Evolutionary conservation across 2,888 invertebrate genomes (phyloP), one percentile per base, ranked within the genome.

Genomic region (Ochropleura plecta): DNA sequence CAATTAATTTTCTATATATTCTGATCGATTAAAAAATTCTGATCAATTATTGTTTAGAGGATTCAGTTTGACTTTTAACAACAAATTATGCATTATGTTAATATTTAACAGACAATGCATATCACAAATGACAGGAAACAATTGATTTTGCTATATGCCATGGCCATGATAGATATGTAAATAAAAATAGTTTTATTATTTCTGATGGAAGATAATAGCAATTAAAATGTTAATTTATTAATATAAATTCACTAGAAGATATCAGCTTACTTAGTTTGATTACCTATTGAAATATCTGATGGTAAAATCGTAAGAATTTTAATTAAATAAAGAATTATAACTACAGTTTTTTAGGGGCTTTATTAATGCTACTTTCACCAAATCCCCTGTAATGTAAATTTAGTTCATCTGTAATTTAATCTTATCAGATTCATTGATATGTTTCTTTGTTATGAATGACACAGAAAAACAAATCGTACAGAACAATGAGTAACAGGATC

Each of bases 401-500:
- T 46, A 9, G n/a, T 66, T 1, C 55, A 72, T 71, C 71, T 69
- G 76, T 76, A 74, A 64, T 40, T 14, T 44, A 70, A 72, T 70
- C 7, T 51, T 72, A 55, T 63, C 30, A 65, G 72, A 78, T 68
- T 66, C 10, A 8, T 60, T 71, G 12, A 69, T 30, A n/a, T 12
- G 42, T 63, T 75, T 57, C 76, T 83, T 88, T 87, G 86, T 86
- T 83, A 69, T 66, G 53, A 77, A 57, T 70, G 77, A 65, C 65
- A 76, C 68, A 82, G 44, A 79, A 72, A 77, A 62, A 68, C 60
- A 78, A 70, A 81, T 30, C 69, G 51, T 64, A 76, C 63, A 78
- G 78, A 78, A 83, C 84, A 86, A 85, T 87, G 86, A 87, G 72
- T 81, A 85, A 81, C 74, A 73, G 48, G 73, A 81, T 78, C 83